Percentiles rank a stretch among this genome's conserved stretches.
phyloP scores from a whole-genome alignment of 2,888 invertebrate genomes.

The Hipparchia sbordonii region DNA sequence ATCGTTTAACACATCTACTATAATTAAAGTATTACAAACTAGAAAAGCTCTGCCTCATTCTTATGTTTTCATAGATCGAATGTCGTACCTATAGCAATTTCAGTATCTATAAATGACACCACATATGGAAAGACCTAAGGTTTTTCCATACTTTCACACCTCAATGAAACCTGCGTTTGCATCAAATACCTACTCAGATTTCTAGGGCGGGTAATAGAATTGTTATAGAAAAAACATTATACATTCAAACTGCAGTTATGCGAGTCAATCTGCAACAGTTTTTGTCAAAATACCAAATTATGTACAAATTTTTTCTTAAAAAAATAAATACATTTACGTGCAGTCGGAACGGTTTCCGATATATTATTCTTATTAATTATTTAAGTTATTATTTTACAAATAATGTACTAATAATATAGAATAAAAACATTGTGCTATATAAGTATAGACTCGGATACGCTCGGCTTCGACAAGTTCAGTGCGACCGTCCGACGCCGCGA shows the following conservation, averaged over 20 bases:
- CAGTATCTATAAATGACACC: no score
- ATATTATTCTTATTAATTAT: background rate
- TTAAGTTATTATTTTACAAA: background rate
- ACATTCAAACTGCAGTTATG: background rate
- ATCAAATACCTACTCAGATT: no score
- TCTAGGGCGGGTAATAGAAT: no score
- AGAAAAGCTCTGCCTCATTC: no score
- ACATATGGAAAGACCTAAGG: no score
- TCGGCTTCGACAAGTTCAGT: background rate
- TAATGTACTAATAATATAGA: background rate
- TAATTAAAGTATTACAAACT: no score
- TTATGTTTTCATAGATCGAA: no score
- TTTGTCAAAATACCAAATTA: background rate
- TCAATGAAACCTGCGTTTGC: no score
- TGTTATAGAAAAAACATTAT: background rate
- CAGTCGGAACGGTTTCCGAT: background rate
- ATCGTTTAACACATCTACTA: no score
- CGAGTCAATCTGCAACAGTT: background rate
- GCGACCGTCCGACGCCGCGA: no score
- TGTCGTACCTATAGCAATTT: no score
- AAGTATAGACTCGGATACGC: background rate
- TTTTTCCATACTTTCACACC: no score
- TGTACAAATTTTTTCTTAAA: background rate
- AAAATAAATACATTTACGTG: background rate
- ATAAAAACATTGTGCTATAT: background rate